Evolutionary conservation across 2,888 invertebrate genomes (phyloP).

Genomic region (Drosophila mimetica): DNA sequence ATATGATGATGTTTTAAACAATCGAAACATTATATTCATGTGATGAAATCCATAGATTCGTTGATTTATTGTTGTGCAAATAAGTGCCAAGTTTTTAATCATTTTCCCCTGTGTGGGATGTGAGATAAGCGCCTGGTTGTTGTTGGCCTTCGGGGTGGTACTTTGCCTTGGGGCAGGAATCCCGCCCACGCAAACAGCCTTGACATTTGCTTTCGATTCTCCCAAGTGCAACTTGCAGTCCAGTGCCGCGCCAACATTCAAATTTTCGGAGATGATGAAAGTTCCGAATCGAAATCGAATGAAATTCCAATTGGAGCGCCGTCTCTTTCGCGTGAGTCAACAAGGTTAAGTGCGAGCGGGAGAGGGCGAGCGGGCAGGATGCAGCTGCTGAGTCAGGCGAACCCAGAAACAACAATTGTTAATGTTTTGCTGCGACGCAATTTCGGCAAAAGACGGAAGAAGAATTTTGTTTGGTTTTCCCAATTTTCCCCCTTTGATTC

Average conservation of each 20-base stretch:
- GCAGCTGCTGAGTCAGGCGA: slow-evolving; percentile 43
- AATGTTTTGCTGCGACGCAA: slow-evolving; percentile 73
- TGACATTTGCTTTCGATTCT: slow-evolving; percentile 57
- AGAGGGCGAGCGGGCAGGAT: slow-evolving; percentile 32
- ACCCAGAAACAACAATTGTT: slow-evolving; percentile 20
- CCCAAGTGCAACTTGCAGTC: slow-evolving; percentile 15
- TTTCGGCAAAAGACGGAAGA: slow-evolving; percentile 54
- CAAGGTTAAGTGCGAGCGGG: slow-evolving; percentile 52
- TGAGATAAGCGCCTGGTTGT: not conserved
- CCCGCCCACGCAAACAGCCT: slow-evolving; percentile 49
- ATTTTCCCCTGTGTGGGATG: not conserved
- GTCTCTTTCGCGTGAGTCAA: slow-evolving; percentile 63
- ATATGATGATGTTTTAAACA: not conserved
- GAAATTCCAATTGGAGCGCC: slow-evolving; percentile 62
- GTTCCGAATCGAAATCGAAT: slow-evolving; percentile 43
- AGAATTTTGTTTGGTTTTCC: slow-evolving; percentile 42
- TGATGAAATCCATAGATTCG: not conserved
- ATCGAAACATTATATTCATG: not conserved
- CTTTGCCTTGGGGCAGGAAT: slow-evolving; percentile 10
- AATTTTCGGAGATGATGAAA: slow-evolving; percentile 46
- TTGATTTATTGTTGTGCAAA: not conserved
- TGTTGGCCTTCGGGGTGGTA: slow-evolving; percentile 9
- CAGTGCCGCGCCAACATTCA: slow-evolving; percentile 11
- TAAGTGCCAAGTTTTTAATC: not conserved
- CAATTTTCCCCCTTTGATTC: slow-evolving; percentile 42